phyloP scores from a whole-genome alignment of 2,888 invertebrate species.

The Leptinotarsa rubiginosa region DNA sequence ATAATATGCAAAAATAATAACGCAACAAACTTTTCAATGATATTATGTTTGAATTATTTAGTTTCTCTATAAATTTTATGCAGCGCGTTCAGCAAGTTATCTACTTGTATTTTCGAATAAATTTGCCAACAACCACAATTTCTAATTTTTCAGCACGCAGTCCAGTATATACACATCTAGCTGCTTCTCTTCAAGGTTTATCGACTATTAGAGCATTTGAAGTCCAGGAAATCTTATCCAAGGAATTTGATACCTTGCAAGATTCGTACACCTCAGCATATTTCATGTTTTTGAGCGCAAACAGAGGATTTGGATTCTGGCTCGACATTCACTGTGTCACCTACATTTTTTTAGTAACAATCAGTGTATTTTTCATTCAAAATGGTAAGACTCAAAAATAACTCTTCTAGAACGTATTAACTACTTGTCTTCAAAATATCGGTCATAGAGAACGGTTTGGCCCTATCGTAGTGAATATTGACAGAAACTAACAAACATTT shows the following conservation, averaged over 20 bases:
- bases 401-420: not conserved
- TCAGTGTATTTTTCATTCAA: conserved; percentile 66
- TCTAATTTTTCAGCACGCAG: conserved; percentile 73
- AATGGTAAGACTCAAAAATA: not conserved
- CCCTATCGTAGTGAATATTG: no score
- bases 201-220: conserved; percentile 80
- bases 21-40: no score
- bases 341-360: conserved; percentile 74
- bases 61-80: no score
- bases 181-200: conserved; percentile 80
- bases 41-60: no score
- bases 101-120: not conserved
- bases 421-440: no score
- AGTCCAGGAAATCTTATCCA: conserved; percentile 71
- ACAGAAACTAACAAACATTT: no score
- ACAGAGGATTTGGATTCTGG: conserved; percentile 78
- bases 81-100: not conserved
- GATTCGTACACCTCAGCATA: conserved; percentile 79
- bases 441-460: no score
- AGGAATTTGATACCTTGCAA: conserved; percentile 73
- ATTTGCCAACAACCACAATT: not conserved
- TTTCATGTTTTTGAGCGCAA: conserved; percentile 73
- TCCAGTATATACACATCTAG: conserved; percentile 81
- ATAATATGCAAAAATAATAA: no score
- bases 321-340: conserved; percentile 75